Percentiles rank a stretch among this genome's conserved stretches.
Evolutionary conservation across 1,140 invertebrate species (phyloP).

Genomic region (Araneus ventricosus): DNA sequence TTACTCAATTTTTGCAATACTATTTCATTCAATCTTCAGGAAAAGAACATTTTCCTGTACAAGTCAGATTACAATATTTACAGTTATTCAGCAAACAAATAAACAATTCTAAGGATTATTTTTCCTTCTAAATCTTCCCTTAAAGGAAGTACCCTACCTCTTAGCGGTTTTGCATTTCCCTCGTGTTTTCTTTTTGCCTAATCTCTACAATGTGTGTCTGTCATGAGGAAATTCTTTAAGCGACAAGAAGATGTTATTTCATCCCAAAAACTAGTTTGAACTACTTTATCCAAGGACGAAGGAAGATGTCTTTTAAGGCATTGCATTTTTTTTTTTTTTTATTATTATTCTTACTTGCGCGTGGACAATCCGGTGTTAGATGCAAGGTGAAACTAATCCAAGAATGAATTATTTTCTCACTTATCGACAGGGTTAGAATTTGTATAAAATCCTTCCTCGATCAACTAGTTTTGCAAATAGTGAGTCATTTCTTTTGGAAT

Average conservation of each 20-base stretch:
- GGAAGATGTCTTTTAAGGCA: not conserved
- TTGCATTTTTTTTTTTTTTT: not conserved
- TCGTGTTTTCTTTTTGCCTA: not conserved
- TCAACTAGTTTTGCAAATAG: not conserved
- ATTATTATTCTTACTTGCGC: not conserved
- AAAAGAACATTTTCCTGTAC: not conserved
- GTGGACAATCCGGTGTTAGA: not conserved
- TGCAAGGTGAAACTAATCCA: not conserved
- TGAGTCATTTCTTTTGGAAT: not conserved
- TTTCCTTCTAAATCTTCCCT: not conserved
- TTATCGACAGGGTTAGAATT: not conserved
- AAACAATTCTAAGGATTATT: not conserved
- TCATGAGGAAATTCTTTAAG: not conserved
- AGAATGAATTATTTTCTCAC: not conserved
- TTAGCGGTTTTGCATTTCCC: not conserved
- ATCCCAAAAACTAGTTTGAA: slow-evolving; percentile 18
- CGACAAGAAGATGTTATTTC: slow-evolving; percentile 19
- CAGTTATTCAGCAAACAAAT: not conserved
- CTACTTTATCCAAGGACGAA: slow-evolving; percentile 15
- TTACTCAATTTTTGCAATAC: not conserved
- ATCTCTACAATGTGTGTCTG: not conserved
- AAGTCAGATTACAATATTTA: not conserved
- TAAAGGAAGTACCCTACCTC: not conserved
- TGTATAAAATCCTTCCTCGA: not conserved
- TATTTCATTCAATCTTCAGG: not conserved